phyloP scores from a whole-genome alignment of 2,113 vertebrate genomes.

The Coptodon bakossiorum region DNA sequence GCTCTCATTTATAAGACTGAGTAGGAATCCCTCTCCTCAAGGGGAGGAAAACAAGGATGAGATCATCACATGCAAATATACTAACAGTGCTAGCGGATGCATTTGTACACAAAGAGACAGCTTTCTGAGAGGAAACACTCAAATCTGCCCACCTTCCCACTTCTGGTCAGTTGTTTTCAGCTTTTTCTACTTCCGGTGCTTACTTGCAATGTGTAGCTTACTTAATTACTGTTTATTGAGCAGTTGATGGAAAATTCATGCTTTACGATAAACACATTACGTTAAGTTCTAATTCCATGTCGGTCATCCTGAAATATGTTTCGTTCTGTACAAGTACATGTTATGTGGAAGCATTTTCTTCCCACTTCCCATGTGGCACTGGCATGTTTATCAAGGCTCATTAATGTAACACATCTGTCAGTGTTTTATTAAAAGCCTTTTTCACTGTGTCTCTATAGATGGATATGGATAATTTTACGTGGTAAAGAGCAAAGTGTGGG shows the following conservation, averaged over 20 bases:
- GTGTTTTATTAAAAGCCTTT: slow-evolving; percentile 27
- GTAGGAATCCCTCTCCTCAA: background rate
- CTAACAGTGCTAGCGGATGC: background rate
- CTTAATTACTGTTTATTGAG: background rate
- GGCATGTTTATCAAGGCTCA: background rate
- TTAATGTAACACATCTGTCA: slow-evolving; percentile 29
- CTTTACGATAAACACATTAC: background rate
- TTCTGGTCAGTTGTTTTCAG: background rate
- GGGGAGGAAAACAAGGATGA: background rate
- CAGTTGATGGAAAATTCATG: background rate
- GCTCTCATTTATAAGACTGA: background rate
- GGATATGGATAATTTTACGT: slow-evolving; percentile 29
- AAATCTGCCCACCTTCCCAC: background rate
- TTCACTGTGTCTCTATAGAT: slow-evolving; percentile 4
- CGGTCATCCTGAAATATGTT: background rate
- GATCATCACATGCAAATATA: background rate
- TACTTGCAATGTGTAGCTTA: background rate
- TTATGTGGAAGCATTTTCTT: background rate
- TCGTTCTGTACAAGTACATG: background rate
- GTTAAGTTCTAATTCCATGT: background rate
- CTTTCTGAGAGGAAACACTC: background rate
- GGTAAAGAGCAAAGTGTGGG: slow-evolving; percentile 30
- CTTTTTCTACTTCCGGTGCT: background rate
- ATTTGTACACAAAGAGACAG: background rate
- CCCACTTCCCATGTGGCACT: background rate